Evolutionary conservation across 64 coral and sea anemone species (phyloP), one percentile per base, ranked within the genome.

Genomic region (Montipora cactus): DNA sequence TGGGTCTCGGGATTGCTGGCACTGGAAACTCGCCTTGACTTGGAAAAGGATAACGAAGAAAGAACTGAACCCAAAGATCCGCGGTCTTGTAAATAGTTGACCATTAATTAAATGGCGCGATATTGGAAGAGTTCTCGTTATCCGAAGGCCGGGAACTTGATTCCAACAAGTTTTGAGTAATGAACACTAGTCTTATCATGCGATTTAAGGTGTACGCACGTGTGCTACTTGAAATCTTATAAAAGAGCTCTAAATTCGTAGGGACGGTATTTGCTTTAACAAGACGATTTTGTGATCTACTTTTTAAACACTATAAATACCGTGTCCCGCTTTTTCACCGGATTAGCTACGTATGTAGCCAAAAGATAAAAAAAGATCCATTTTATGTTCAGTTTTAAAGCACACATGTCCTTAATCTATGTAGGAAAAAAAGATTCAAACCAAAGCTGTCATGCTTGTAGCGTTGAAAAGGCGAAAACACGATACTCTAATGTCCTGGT

Each of bases 1-100:
- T 92, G 61, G 90, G 90, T 7, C 57, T 92, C 4, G 90, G 90
- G 9, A 86, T 76, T 62, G 90, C 90, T 49, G 90, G 90, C 44
- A 55, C 81, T 13, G 90, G 90, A 44, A 92, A 92, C 77, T 76
- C 72, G 16, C 90, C 81, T 45, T 91, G 51, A 67, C 47, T 15
- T n/a, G 18, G 50, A 55, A 16, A 89, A 51, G 59, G 6, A 49
- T 3, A 14, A 47, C 25, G 22, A 59, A 22, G 8, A 79, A 55
- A 37, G 9, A 37, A 57, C 53, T 59, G 79, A 59, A 81, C 28
- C 22, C 2, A 22, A 20, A 61, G 21, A 61, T 62, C 13, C 14
- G 2, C 10, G 22, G 21, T 64, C 79, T 62, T 81, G 79, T 66
- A 44, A 71, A 71, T 71, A 71, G 19, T 21, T 21, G 68, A 5